Conservation (phyloP, 2,113 vertebrate species). For the Malurus elegans region DNA sequence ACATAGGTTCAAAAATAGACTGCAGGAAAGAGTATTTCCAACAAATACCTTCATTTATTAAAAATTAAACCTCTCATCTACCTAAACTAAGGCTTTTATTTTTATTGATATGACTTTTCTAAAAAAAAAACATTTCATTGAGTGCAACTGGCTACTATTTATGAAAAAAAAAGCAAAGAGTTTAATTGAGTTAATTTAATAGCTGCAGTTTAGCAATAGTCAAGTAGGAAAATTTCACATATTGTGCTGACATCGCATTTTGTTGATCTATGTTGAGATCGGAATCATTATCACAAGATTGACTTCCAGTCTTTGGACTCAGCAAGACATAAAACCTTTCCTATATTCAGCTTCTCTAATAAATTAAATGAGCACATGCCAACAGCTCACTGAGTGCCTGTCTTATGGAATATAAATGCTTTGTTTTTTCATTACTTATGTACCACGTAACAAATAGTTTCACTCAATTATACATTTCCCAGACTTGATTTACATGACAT, state of each 20-base stretch:
- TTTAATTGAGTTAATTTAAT: background rate
- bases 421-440: background rate
- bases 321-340: background rate
- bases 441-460: background rate
- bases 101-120: background rate
- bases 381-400: background rate
- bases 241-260: background rate
- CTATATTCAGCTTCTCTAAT: background rate
- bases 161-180: background rate
- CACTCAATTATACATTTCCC: background rate
- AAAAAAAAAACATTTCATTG: background rate
- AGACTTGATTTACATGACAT: background rate
- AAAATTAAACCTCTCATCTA: background rate
- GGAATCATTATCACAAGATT: background rate
- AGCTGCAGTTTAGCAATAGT: background rate
- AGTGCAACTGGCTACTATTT: background rate
- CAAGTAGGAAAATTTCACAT: background rate
- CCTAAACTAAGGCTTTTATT: background rate
- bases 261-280: background rate
- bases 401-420: background rate
- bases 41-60: background rate
- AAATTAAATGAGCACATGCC: background rate
- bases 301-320: background rate
- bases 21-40: background rate
- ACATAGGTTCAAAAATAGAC: background rate